Conservation (phyloP, 2,113 vertebrate species). For the Egretta garzetta region DNA sequence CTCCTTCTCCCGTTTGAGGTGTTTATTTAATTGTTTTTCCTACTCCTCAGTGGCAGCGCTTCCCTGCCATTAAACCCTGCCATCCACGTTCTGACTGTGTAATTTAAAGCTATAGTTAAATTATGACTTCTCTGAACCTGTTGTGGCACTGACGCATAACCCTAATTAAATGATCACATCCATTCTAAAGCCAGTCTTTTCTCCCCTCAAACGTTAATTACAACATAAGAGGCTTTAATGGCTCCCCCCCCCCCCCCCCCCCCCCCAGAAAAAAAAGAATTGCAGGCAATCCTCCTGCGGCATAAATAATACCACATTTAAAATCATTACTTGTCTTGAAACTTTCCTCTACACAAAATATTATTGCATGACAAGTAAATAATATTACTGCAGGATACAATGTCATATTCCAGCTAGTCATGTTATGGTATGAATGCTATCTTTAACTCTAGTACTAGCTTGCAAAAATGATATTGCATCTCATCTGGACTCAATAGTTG, state of each 20-base stretch:
- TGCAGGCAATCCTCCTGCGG: neutral
- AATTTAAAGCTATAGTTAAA: conserved; percentile 92
- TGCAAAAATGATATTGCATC: neutral
- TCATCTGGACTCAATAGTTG: neutral
- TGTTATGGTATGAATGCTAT: neutral
- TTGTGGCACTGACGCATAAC: conserved; percentile 88
- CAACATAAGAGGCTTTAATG: conserved; percentile 97
- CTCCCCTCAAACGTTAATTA: conserved; percentile 92
- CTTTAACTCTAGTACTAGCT: neutral
- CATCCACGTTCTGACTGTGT: conserved; percentile 77
- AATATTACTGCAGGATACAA: neutral
- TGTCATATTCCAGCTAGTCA: neutral
- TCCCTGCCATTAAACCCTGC: conserved; percentile 77
- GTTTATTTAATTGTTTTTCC: conserved; percentile 85
- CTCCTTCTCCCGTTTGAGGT: conserved; percentile 15
- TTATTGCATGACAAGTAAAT: neutral
- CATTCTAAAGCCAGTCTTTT: conserved; percentile 88
- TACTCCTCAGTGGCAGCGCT: conserved; percentile 52
- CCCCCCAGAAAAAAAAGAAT: neutral
- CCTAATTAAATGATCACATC: conserved; percentile 96
- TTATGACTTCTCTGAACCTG: conserved; percentile 91
- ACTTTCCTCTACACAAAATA: neutral
- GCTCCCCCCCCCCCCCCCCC: neutral
- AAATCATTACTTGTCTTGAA: neutral
- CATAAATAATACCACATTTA: neutral